Evolutionary conservation across 2,888 invertebrate species (phyloP).

Genomic region (Gortyna flavago): DNA sequence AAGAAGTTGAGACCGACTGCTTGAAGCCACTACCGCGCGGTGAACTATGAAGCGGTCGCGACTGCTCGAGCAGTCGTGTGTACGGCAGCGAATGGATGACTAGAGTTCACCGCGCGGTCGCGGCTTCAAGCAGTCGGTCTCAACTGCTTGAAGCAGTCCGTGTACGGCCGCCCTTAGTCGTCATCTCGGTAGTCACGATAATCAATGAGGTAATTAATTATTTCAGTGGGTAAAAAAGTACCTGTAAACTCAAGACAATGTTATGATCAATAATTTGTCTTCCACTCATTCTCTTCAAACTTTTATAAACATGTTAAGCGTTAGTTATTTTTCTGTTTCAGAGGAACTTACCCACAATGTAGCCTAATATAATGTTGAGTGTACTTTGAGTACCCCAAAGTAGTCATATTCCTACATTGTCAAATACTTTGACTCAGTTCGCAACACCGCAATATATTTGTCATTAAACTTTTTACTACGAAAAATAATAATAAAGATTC

Average conservation of each 20-base stretch:
- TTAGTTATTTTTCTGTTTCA: not conserved
- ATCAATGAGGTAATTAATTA: not conserved
- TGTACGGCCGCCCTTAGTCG: too few relatives aligned
- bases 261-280: not conserved
- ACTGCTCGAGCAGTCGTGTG: too few relatives aligned
- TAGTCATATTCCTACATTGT: slow-evolving; percentile 4
- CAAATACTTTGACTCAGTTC: slow-evolving; percentile 13
- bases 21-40: too few relatives aligned
- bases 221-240: not conserved
- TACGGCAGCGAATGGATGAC: too few relatives aligned
- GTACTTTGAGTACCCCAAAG: not conserved
- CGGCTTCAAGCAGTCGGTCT: too few relatives aligned
- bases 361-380: not conserved
- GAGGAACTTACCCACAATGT: not conserved
- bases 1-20: too few relatives aligned
- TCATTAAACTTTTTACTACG: slow-evolving; percentile 56
- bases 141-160: too few relatives aligned
- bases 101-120: too few relatives aligned
- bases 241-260: not conserved
- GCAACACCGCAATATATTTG: slow-evolving; percentile 31
- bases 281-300: not conserved
- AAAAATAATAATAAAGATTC: slow-evolving; percentile 66
- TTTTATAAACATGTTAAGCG: not conserved
- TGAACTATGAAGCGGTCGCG: too few relatives aligned
- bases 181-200: not conserved